phyloP scores from a whole-genome alignment of 53 echinoderm and acorn worm species.

The Actinopyga echinites region DNA sequence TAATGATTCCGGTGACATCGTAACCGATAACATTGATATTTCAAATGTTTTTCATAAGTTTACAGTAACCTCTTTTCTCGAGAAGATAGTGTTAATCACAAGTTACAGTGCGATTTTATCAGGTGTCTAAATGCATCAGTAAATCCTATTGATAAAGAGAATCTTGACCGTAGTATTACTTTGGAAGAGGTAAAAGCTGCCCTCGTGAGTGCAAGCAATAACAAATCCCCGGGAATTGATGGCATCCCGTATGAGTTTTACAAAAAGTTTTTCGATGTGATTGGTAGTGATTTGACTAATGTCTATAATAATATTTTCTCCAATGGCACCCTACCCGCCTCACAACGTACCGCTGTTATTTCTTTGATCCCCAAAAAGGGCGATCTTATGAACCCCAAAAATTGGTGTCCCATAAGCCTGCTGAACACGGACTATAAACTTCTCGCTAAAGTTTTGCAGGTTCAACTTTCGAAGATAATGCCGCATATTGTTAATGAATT shows the following conservation, averaged over 20 bases:
- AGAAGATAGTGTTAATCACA: background rate
- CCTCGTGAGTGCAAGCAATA: too few relatives aligned
- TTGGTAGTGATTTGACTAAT: slow-evolving; percentile 34
- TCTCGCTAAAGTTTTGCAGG: slow-evolving; percentile 37
- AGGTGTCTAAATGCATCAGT: too few relatives aligned
- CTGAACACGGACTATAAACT: too few relatives aligned
- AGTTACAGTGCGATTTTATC: too few relatives aligned
- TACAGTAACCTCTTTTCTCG: slow-evolving; percentile 9
- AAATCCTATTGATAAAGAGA: too few relatives aligned
- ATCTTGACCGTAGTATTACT: too few relatives aligned
- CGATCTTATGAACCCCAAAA: slow-evolving; percentile 28
- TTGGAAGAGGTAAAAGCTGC: too few relatives aligned
- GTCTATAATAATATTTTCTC: slow-evolving; percentile 19
- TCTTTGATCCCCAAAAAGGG: too few relatives aligned
- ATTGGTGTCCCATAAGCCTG: too few relatives aligned
- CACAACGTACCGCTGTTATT: slow-evolving; percentile 55
- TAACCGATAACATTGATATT: background rate
- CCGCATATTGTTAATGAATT: slow-evolving; percentile 10
- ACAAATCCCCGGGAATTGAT: too few relatives aligned
- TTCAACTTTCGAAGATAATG: slow-evolving; percentile 16
- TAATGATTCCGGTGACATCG: background rate
- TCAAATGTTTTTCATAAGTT: background rate
- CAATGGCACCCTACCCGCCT: background rate
- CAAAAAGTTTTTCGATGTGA: slow-evolving; percentile 23
- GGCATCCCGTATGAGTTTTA: slow-evolving; percentile 52